A percentile compares a stretch with the other conserved stretches of the same genome.
Conservation (phyloP, 2,797 vertebrate genomes). For the Pseudomugil gertrudae region DNA sequence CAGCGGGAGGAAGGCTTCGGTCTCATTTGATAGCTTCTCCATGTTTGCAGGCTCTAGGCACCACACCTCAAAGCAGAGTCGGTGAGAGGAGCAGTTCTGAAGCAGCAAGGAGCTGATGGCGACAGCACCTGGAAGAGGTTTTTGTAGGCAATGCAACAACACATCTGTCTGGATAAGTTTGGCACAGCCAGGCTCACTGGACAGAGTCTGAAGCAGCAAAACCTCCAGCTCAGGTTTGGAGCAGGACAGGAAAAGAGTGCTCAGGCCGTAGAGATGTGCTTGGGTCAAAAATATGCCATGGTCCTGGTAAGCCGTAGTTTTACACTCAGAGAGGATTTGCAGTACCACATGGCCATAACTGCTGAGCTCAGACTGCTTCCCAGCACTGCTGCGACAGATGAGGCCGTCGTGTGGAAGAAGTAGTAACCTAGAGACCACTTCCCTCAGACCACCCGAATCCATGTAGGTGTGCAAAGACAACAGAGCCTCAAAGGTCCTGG, state of each 20-base stretch:
- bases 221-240: slow-evolving; percentile 80
- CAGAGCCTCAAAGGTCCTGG: slow-evolving; percentile 82
- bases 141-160: slow-evolving; percentile 84
- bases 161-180: slow-evolving; percentile 76
- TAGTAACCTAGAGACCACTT: slow-evolving; percentile 84
- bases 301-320: slow-evolving; percentile 53
- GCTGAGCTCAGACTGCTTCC: slow-evolving; percentile 73
- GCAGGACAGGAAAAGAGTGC: slow-evolving; percentile 82
- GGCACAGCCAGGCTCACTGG: slow-evolving; percentile 79
- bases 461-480: slow-evolving; percentile 83
- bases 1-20: slow-evolving; percentile 81
- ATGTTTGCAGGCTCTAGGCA: slow-evolving; percentile 75
- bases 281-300: slow-evolving; percentile 73
- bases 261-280: slow-evolving; percentile 84
- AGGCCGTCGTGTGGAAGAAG: slow-evolving; percentile 82
- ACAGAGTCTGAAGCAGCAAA: slow-evolving; percentile 83
- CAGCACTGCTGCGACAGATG: slow-evolving; percentile 52
- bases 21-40: slow-evolving; percentile 66
- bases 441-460: slow-evolving; percentile 75
- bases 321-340: slow-evolving; percentile 81
- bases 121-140: slow-evolving; percentile 66
- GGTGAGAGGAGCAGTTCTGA: slow-evolving; percentile 83
- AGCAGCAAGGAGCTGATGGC: slow-evolving; percentile 79
- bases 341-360: slow-evolving; percentile 84
- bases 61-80: slow-evolving; percentile 90